These are phyloP conservation scores for Microcebus tavaratra DNA, from an alignment of 2,113 vertebrate genomes.

Conservation along the genomic window DNA sequence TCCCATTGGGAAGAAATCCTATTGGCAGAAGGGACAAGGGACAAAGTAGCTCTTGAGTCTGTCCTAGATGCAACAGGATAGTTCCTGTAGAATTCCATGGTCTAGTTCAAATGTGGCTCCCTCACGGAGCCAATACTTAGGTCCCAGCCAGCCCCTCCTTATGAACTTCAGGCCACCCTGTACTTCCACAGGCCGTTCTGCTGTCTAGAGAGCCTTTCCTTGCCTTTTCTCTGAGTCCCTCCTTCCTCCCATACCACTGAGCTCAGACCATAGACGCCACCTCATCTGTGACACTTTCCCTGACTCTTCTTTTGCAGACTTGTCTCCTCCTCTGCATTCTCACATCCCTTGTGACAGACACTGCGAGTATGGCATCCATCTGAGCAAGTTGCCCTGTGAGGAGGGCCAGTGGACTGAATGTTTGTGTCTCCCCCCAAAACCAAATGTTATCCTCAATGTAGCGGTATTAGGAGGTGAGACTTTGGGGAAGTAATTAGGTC, in stretches of 20 bases:
- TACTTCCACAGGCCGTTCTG: background rate
- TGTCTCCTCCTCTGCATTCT: background rate
- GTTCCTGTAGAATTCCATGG: background rate
- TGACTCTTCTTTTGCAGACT: background rate
- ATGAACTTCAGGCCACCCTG: background rate
- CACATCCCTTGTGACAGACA: background rate
- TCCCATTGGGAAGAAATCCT: background rate
- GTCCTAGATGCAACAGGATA: no score
- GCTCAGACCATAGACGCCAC: no score
- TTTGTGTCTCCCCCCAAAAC: background rate
- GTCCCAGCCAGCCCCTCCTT: background rate
- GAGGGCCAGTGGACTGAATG: background rate
- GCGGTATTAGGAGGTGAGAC: background rate
- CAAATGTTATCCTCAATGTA: background rate
- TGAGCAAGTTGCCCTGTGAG: background rate
- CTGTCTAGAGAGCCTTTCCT: background rate
- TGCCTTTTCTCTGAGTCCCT: background rate
- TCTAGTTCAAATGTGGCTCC: background rate
- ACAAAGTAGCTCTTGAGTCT: no score
- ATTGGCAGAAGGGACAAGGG: no score
- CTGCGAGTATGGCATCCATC: background rate
- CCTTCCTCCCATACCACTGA: background rate
- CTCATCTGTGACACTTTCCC: background rate
- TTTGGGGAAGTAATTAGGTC: no score
- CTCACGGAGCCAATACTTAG: background rate